These are phyloP conservation scores for Nephila pilipes DNA, from an alignment of 1,140 invertebrate genomes.

Conservation along the genomic window DNA sequence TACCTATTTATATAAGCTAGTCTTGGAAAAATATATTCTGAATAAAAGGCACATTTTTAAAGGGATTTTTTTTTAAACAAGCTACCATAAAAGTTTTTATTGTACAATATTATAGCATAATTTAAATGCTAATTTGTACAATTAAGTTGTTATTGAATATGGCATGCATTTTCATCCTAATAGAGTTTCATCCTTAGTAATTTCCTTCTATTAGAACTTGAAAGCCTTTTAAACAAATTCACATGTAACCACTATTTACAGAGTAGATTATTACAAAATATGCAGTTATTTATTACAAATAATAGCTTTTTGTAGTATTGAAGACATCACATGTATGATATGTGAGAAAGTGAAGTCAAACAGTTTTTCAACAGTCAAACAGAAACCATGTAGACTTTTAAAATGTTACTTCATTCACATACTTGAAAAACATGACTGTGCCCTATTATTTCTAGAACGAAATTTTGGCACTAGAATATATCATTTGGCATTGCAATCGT, in stretches of 20 bases:
- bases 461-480: neutral
- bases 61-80: neutral
- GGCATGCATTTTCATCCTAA: too few species aligned
- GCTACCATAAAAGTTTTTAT: neutral
- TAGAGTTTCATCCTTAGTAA: neutral
- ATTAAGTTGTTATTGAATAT: neutral
- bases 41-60: conserved; percentile 26
- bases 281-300: neutral
- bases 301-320: neutral
- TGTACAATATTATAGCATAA: neutral
- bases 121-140: neutral
- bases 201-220: neutral
- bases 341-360: neutral
- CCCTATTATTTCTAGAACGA: neutral
- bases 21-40: neutral
- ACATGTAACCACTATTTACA: neutral
- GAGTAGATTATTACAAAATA: neutral
- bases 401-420: neutral
- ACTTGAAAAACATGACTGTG: neutral
- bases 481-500: neutral
- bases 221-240: neutral
- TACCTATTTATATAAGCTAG: neutral
- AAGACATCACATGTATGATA: conserved; percentile 13
- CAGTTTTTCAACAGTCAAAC: neutral
- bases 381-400: neutral